Evolutionary conservation across 2,888 invertebrate species (phyloP), one percentile per base, ranked within the genome.

Genomic region (Trichacis sp.): DNA sequence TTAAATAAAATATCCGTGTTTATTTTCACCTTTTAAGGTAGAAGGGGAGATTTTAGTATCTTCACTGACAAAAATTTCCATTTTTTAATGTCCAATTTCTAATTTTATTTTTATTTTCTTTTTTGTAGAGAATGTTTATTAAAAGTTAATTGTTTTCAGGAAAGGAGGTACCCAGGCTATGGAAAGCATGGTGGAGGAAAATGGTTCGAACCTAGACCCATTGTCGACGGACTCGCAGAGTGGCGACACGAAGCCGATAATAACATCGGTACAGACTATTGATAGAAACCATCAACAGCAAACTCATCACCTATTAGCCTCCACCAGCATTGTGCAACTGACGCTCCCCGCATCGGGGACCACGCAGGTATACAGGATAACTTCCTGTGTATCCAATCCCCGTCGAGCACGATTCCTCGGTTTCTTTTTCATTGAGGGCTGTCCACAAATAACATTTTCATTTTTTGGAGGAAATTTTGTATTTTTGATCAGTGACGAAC

Each of bases 141-240:
- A n/a, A n/a, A n/a, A n/a, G n/a, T n/a, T n/a, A n/a, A n/a, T n/a
- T n/a, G n/a, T 86, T 88, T 87, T 85, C 87, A 91, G 90, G 90
- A 89, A 89, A 89, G 24, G 52, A 63, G 78, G 83, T 84, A 81
- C 84, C 83, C 85, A 84, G 86, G 87, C 85, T 89, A 95, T 94
- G 94, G 94, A 94, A 88, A 92, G 93, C 88, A 93, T 95, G 92
- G 94, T 94, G 86, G 94, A 95, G 88, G 95, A 95, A 89, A 94
- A 94, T 86, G 93, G 93, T 81, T 88, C 88, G 84, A 86, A 86
- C 80, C 81, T 85, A 76, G 88, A 88, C 85, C 89, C 89, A 71
- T 81, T 89, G 79, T 86, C 88, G 64, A 85, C 85, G 69, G 86
- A 87, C 66, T 86, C 88, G 64, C 87, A 87, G 73, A 85, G 84